Base-by-base conservation (phyloP, 2,888 invertebrate genomes). In the Chrysina gloriosa region DNA sequence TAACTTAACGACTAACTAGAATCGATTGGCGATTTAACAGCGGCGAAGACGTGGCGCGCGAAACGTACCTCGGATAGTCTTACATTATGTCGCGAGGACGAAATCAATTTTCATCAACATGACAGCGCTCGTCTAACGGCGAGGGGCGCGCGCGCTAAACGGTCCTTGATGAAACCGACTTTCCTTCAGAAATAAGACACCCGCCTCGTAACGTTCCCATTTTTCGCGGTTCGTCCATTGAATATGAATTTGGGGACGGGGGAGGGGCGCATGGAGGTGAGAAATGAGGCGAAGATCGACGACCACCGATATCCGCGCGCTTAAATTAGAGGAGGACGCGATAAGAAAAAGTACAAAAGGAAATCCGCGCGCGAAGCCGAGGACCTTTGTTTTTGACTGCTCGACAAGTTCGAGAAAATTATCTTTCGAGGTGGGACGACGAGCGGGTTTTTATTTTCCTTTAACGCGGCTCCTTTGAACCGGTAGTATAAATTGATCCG, bases 61-160 rank as follows among this genome's bases (percentile, higher is more conserved):
- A 39, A 3, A 50, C 3, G n/a, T 23, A 50, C 48, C n/a, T 11
- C n/a, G 11, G 48, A 50, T 50, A 50, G 27, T 27, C 48, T 23
- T 25, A 25, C 23, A 50, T 50, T 50, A 50, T 50, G 48, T 27
- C 48, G 27, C 27, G 48, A 25, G 48, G 25, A 50, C 25, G 48
- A 50, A 50, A 50, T 50, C 48, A 50, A 50, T 50, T 50, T 50
- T 50, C 48, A 50, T 50, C 48, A 50, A 50, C 48, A 25, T 50
- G 48, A 50, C 48, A 50, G 48, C 23, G 23, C 39, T 16, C 27
- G 48, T 50, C 48, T 25, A 50, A 25, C 48, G n/a, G n/a, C n/a
- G n/a, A n/a, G n/a, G n/a, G n/a, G 48, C n/a, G 23, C 27, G 48
- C 27, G 27, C 27, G 27, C 48, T 50, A 50, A 50, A 50, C 27